A percentile compares a stretch with the other conserved stretches of the same genome.
Evolutionary conservation across 37 sponge, comb jelly and placozoan species (phyloP).

Genomic region (Oscarella lobularis): DNA sequence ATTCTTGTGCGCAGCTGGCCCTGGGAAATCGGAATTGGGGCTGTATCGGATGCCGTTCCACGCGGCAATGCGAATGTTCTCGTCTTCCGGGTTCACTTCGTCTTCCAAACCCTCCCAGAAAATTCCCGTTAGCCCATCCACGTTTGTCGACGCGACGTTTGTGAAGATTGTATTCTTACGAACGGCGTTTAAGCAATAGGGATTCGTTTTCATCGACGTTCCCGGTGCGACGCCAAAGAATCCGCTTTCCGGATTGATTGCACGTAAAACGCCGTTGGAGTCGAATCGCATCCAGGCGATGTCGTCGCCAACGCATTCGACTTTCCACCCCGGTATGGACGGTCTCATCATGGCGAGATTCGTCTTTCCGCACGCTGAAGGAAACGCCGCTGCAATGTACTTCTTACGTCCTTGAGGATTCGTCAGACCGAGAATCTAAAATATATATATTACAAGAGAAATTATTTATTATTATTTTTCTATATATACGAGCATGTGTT

Average conservation of each 20-base stretch:
- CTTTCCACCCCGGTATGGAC: conserved; percentile 92
- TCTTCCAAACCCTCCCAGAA: conserved; percentile 91
- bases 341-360: conserved; percentile 96
- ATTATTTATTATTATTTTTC: neutral
- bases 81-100: conserved; percentile 22
- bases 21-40: neutral
- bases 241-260: conserved; percentile 96
- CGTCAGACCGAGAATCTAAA: too few species aligned
- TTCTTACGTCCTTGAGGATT: too few species aligned
- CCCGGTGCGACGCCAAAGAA: conserved; percentile 99
- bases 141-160: conserved; percentile 85
- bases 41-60: conserved; percentile 47
- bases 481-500: conserved; percentile 87
- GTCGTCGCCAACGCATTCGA: conserved; percentile 98
- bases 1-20: conserved; percentile 83
- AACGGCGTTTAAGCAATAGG: conserved; percentile 83
- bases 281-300: conserved; percentile 98
- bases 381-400: conserved; percentile 96
- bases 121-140: conserved; percentile 79
- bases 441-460: too few species aligned
- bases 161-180: conserved; percentile 83
- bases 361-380: conserved; percentile 96
- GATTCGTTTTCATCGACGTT: conserved; percentile 68
- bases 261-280: conserved; percentile 57
- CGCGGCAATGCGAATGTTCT: conserved; percentile 34